These are phyloP conservation scores for Zoanthus gigantus DNA, from an alignment of 92 coral and sea anemone species.

Conservation along the genomic window DNA sequence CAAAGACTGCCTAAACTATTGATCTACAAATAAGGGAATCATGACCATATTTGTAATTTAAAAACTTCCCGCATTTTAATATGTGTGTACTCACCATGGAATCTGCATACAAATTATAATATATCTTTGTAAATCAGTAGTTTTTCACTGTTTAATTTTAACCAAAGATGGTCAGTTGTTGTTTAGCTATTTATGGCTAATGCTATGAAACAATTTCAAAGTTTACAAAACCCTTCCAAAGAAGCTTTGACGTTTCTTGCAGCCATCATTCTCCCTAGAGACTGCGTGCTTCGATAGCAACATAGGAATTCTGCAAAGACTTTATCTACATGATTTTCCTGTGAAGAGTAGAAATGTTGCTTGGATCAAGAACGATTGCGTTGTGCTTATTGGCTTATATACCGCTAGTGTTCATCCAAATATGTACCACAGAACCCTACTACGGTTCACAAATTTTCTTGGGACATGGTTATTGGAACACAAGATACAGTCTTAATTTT, in stretches of 20 bases:
- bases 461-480: constrained; percentile 85
- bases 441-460: constrained; percentile 53
- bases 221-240: background rate
- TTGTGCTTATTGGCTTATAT: constrained; percentile 22
- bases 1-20: background rate
- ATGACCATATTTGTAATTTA: constrained; percentile 35
- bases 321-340: background rate
- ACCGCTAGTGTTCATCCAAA: background rate
- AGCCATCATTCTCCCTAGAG: background rate
- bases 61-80: constrained; percentile 10
- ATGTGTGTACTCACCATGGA: background rate
- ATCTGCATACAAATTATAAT: background rate
- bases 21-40: constrained; percentile 14
- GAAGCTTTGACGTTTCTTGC: background rate
- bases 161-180: background rate
- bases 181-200: background rate
- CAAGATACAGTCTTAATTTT: constrained; percentile 68
- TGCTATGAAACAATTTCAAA: background rate
- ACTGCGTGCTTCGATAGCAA: constrained; percentile 52
- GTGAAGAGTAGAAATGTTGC: background rate
- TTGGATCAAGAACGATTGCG: background rate
- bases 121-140: background rate
- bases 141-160: background rate
- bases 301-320: constrained; percentile 53
- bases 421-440: constrained; percentile 47